Evolutionary conservation across 2,888 invertebrate species (phyloP).

Genomic region (Silvanus unidentatus): DNA sequence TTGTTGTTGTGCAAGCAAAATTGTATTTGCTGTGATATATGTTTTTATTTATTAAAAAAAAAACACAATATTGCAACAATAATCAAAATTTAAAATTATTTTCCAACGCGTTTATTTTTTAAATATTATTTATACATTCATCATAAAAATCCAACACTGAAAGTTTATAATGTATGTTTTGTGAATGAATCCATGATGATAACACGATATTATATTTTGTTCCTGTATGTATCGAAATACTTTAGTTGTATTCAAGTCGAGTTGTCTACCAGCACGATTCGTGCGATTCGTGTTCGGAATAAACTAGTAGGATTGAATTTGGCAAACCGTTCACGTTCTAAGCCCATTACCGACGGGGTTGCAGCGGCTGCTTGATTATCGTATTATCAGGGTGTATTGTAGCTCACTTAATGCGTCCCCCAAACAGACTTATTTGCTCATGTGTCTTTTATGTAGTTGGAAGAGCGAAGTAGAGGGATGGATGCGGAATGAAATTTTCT

Average conservation of each 20-base stretch:
- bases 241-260: constrained; percentile 22
- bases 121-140: too few relatives aligned
- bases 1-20: too few relatives aligned
- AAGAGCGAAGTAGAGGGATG: constrained; percentile 15
- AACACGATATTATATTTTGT: constrained; percentile 4
- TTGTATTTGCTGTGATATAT: too few relatives aligned
- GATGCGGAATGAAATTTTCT: too few relatives aligned
- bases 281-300: constrained; percentile 19
- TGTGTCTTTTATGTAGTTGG: constrained; percentile 22
- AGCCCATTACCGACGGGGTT: constrained; percentile 38
- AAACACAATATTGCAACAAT: too few relatives aligned
- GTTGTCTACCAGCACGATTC: constrained; percentile 22
- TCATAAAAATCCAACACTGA: too few relatives aligned
- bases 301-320: constrained; percentile 15
- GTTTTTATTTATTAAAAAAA: too few relatives aligned
- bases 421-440: constrained; percentile 37
- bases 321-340: constrained; percentile 35
- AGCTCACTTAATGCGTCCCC: constrained; percentile 37
- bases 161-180: too few relatives aligned
- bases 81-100: too few relatives aligned
- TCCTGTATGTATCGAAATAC: constrained; percentile 3
- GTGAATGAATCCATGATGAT: not conserved
- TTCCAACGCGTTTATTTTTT: too few relatives aligned
- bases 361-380: constrained; percentile 42
- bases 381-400: constrained; percentile 43